These are phyloP conservation scores for Rallus crepitans DNA, from an alignment of 2,797 vertebrate species.

Conservation along the genomic window DNA sequence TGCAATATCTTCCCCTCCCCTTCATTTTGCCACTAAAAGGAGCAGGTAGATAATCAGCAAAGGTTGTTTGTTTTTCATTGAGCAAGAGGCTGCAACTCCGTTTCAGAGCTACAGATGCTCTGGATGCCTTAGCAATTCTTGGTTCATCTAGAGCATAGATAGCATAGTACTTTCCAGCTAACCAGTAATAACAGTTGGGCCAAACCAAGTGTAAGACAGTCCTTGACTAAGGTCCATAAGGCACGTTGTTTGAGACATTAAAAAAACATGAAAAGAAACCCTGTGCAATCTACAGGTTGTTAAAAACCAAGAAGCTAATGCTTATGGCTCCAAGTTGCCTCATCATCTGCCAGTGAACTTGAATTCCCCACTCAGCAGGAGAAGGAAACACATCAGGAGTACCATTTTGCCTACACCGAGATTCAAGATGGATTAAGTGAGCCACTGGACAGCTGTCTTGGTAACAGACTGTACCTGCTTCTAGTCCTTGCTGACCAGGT, in stretches of 20 bases:
- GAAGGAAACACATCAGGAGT: not conserved
- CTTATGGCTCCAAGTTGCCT: not conserved
- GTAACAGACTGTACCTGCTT: not conserved
- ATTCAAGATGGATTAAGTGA: not conserved
- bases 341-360: not conserved
- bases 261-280: not conserved
- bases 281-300: not conserved
- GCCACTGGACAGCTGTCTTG: not conserved
- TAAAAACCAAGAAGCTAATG: not conserved
- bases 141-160: not conserved
- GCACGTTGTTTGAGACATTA: not conserved
- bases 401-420: not conserved
- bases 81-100: not conserved
- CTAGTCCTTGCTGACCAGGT: not conserved
- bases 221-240: not conserved
- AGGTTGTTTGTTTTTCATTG: slow-evolving; percentile 4
- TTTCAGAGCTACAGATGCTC: not conserved
- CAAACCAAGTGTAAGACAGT: not conserved
- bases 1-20: not conserved
- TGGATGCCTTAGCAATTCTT: not conserved
- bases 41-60: not conserved
- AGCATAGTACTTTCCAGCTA: not conserved
- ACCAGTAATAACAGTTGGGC: not conserved
- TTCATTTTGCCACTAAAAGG: not conserved
- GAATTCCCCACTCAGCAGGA: not conserved